A percentile compares a stretch with the other conserved stretches of the same genome.
These are phyloP conservation scores for Crotalus helleri DNA, from an alignment of 2,113 vertebrate species.

Conservation along the genomic window DNA sequence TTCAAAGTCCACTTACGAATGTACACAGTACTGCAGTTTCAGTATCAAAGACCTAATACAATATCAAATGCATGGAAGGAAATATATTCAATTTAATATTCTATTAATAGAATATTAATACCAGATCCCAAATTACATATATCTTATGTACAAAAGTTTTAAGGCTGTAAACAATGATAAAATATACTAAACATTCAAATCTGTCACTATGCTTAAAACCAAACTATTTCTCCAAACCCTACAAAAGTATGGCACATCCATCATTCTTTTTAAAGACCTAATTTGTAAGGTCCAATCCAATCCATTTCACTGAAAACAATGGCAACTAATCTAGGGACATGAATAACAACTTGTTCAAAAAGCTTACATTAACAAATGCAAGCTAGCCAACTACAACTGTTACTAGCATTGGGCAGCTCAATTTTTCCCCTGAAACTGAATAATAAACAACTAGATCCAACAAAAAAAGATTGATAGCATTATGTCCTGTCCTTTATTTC, in stretches of 20 bases:
- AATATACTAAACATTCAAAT: neutral
- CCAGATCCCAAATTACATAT: slow-evolving; percentile 11
- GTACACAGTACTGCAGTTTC: neutral
- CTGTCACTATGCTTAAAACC: neutral
- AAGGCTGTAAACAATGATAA: neutral
- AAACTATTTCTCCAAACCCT: neutral
- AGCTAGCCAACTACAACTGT: neutral
- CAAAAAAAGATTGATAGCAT: neutral
- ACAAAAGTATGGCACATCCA: slow-evolving; percentile 1
- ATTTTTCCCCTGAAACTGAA: neutral
- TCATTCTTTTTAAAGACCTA: slow-evolving; percentile 30
- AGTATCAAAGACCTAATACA: neutral
- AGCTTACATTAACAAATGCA: neutral
- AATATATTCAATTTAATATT: neutral
- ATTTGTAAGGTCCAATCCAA: slow-evolving; percentile 48
- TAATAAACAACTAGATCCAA: neutral
- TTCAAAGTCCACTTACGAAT: neutral
- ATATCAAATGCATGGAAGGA: neutral
- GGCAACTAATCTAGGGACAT: neutral
- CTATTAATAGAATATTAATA: neutral
- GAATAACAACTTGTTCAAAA: neutral
- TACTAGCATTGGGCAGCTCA: neutral
- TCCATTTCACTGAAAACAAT: neutral
- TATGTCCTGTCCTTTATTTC: neutral
- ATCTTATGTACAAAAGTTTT: neutral